Percentiles rank a stretch among this genome's conserved stretches.
phyloP scores from a whole-genome alignment of 2,113 vertebrate species.

The Abramis brama region DNA sequence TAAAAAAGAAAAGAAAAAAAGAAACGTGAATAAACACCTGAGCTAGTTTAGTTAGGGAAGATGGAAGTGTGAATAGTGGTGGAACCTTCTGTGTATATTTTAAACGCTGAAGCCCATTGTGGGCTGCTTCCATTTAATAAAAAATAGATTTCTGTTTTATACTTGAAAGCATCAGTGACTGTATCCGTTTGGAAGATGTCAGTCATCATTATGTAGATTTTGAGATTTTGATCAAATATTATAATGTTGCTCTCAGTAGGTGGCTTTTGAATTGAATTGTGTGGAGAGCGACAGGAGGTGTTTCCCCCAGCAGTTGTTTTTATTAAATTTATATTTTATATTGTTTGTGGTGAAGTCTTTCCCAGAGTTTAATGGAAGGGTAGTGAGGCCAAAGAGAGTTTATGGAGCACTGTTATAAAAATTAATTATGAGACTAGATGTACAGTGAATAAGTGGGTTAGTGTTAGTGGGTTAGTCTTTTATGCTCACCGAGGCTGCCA shows the following conservation, averaged over 20 bases:
- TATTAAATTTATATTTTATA: background rate
- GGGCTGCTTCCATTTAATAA: background rate
- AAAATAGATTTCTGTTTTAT: background rate
- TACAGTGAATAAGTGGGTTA: background rate
- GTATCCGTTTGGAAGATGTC: conserved; percentile 10
- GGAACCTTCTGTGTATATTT: background rate
- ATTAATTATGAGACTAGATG: too few species aligned
- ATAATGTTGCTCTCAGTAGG: conserved; percentile 32
- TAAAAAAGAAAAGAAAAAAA: too few species aligned
- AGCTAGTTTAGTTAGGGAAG: conserved; percentile 29
- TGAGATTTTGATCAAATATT: conserved; percentile 27
- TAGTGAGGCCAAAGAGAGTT: background rate
- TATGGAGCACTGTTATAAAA: background rate
- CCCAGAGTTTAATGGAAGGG: background rate
- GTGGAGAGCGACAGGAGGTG: background rate
- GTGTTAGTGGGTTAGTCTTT: too few species aligned
- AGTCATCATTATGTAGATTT: conserved; percentile 33
- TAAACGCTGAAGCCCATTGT: conserved; percentile 1
- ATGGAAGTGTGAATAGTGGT: conserved; percentile 18
- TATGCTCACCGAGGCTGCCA: background rate
- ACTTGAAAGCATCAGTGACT: conserved; percentile 10
- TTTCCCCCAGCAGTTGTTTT: background rate
- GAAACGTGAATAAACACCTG: background rate
- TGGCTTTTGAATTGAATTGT: conserved; percentile 24
- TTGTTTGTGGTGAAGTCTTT: background rate